Percentiles rank a stretch among this genome's conserved stretches.
phyloP scores from a whole-genome alignment of 1,140 invertebrate genomes.

The Papilio dardanus region DNA sequence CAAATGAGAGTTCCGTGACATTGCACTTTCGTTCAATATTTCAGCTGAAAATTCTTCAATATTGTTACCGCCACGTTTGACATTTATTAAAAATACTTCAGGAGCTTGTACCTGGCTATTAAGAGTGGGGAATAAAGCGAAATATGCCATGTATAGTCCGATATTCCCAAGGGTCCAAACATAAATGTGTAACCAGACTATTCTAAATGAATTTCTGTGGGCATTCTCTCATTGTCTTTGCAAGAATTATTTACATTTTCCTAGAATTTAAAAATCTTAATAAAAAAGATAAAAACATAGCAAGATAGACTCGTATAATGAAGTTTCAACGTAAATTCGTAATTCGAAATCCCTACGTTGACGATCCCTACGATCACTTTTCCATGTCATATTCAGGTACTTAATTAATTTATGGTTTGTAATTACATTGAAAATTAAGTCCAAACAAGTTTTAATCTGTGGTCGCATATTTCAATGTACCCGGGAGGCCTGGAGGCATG shows the following conservation, averaged over 20 bases:
- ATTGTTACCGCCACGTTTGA: not conserved
- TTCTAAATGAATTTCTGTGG: no score
- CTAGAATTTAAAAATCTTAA: no score
- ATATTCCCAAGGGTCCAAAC: not conserved
- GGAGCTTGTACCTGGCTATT: not conserved
- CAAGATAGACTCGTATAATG: no score
- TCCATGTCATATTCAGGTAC: not conserved
- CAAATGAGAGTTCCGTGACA: conserved; percentile 19
- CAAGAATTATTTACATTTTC: no score
- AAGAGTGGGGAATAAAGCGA: not conserved
- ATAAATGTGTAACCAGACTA: no score
- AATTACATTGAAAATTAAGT: not conserved
- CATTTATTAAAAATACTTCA: conserved; percentile 14
- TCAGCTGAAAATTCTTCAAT: conserved; percentile 13
- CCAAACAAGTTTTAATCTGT: not conserved
- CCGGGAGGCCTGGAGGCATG: not conserved
- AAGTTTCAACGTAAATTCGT: no score
- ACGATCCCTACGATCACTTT: not conserved
- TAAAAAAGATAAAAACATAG: no score
- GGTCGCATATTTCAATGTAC: not conserved
- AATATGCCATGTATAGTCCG: not conserved
- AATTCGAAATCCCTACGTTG: no score
- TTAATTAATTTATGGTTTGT: no score
- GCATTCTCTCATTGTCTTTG: no score
- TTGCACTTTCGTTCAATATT: conserved; percentile 18